Conservation (phyloP, 2,797 vertebrate species). For the Coilia nasus region DNA sequence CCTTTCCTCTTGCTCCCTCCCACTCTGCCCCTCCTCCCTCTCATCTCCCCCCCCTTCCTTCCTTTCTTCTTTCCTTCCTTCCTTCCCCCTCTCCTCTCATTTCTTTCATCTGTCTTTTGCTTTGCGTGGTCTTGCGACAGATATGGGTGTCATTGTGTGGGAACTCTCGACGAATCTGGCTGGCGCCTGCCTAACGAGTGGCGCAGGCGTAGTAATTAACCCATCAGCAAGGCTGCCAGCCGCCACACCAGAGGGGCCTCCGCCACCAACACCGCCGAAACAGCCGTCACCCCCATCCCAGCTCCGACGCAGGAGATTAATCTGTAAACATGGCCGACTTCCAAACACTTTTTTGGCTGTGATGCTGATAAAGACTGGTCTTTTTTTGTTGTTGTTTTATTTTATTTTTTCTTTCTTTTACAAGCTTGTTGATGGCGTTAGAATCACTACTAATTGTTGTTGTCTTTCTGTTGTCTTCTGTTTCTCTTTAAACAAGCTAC, state of each 20-base stretch:
- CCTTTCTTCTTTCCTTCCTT: not conserved
- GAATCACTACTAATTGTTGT: conserved; percentile 15
- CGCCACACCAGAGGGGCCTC: not conserved
- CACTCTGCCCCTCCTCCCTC: not conserved
- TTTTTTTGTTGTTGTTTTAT: too few relatives aligned
- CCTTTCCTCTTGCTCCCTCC: not conserved
- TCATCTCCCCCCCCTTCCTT: not conserved
- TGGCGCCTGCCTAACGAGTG: conserved; percentile 14
- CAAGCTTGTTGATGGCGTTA: not conserved
- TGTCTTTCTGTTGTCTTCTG: not conserved
- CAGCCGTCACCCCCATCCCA: not conserved
- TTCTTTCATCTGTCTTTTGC: conserved; percentile 14
- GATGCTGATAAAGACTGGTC: not conserved
- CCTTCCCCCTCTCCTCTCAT: not conserved
- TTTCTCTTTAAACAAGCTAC: not conserved
- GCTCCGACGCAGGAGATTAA: conserved; percentile 13
- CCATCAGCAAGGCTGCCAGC: not conserved
- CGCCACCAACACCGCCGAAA: too few relatives aligned
- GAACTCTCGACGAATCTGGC: not conserved
- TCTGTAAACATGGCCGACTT: not conserved
- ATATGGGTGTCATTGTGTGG: conserved; percentile 20
- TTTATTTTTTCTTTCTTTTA: not conserved
- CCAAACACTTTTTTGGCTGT: conserved; percentile 10
- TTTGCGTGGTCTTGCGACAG: not conserved
- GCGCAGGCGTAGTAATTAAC: not conserved